phyloP scores from a whole-genome alignment of 2,113 vertebrate species.

The Gymnobelideus leadbeateri region DNA sequence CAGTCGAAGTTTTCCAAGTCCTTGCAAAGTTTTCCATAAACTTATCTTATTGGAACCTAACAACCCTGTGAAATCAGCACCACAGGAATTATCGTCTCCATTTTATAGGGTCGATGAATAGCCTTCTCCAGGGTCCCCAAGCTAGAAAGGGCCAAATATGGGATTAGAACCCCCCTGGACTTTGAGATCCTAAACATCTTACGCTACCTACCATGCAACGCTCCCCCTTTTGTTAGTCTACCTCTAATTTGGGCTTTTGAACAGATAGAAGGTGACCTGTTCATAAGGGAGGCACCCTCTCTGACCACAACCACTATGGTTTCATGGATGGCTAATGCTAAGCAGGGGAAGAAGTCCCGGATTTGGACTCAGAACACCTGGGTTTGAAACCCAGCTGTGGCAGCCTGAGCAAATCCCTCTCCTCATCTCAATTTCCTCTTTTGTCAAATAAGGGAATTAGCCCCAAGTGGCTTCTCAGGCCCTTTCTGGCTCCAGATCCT shows the following conservation, averaged over 20 bases:
- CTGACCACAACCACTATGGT: background rate
- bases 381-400: background rate
- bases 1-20: background rate
- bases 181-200: background rate
- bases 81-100: background rate
- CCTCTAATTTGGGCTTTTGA: background rate
- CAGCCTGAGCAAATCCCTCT: background rate
- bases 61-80: background rate
- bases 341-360: background rate
- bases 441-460: background rate
- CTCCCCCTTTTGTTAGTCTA: background rate
- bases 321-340: background rate
- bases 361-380: background rate
- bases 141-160: background rate
- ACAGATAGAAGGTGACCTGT: background rate
- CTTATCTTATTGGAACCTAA: background rate
- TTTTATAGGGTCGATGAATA: background rate
- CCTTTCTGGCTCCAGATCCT: background rate
- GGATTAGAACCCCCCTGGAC: background rate
- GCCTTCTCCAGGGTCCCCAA: background rate
- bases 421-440: background rate
- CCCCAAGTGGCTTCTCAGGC: background rate
- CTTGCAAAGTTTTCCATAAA: background rate
- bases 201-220: background rate
- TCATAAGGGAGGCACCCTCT: background rate